Percentiles rank a stretch among this genome's conserved stretches.
phyloP scores from a whole-genome alignment of 2,113 vertebrate genomes.

The Galeopterus variegatus region DNA sequence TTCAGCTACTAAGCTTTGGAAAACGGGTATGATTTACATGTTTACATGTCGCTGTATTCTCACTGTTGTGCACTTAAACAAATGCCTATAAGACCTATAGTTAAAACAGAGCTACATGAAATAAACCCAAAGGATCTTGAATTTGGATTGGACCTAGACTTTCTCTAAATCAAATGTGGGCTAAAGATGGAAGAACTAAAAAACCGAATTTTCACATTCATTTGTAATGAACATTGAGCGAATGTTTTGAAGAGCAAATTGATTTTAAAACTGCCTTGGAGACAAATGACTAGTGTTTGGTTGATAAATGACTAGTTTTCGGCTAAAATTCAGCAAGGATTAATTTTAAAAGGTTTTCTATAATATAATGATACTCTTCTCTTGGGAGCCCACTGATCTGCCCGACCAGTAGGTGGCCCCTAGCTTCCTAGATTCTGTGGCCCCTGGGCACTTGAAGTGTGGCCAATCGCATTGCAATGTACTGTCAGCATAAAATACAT shows the following conservation, averaged over 20 bases:
- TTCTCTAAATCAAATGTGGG: neutral
- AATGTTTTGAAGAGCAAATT: neutral
- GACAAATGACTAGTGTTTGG: neutral
- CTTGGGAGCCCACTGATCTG: neutral
- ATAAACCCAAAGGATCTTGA: neutral
- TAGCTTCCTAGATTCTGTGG: too few relatives aligned
- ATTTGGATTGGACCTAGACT: neutral
- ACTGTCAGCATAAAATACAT: rapidly evolving
- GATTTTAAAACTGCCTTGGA: neutral
- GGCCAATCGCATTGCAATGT: rapidly evolving
- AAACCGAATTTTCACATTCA: neutral
- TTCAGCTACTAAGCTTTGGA: neutral
- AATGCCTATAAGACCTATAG: rapidly evolving
- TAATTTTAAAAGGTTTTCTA: neutral
- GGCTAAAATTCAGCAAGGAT: neutral
- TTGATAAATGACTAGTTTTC: neutral
- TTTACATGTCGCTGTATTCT: neutral
- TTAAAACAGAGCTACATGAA: neutral
- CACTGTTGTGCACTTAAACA: neutral
- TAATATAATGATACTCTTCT: rapidly evolving
- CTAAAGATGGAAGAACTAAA: neutral
- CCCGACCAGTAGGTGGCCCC: rapidly evolving
- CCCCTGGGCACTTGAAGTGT: neutral
- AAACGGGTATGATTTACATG: rapidly evolving
- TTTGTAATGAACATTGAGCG: neutral